Base-by-base conservation (phyloP, 2,113 vertebrate species). In the Syngnathus scovelli region DNA sequence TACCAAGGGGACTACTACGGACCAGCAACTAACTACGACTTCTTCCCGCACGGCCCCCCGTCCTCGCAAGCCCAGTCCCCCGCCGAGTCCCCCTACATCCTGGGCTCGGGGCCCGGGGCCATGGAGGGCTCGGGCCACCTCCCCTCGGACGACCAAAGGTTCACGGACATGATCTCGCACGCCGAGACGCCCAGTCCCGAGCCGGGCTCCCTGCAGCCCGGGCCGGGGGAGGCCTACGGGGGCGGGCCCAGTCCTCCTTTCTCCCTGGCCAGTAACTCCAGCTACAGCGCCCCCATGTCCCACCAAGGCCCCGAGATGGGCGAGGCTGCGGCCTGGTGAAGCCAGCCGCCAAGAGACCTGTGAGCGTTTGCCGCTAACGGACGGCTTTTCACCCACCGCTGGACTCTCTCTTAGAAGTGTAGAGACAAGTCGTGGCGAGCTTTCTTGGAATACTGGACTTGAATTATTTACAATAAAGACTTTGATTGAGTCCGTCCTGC, bases 111-210 rank as follows among this genome's bases (percentile, higher is more conserved):
- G 27, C 92, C 94, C 1, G 95, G 94, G 55, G 87, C 91, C 36
- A 90, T 96, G 86, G 96, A 97, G 84, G 94, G 94, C 23, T 92
- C 94, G 1, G 94, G 91, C 71, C 95, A 94, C 77, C 95, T 95
- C 86, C 89, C 94, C 3, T 92, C 93, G 69, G 96, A 98, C 80
- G 97, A 97, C 93, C 95, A 96, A 92, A 92, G 96, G 90, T 98
- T 96, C 91, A 96, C 96, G 90, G 96, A 98, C 93, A 96, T 98
- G 95, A 97, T 97, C 88, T 96, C 96, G 59, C 96, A 95, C 52
- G 91, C 95, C 21, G 96, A 98, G 88, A 94, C 95, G 55, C 96
- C 96, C 43, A 98, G 96, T 83, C 96, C 96, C 0, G 96, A 98
- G 83, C 96, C 95, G 7, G 94, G 93, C 38, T 93, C 95, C 12